Evolutionary conservation across 1,140 invertebrate species (phyloP), one percentile per base, ranked within the genome.

Genomic region (Nasonia giraulti): DNA sequence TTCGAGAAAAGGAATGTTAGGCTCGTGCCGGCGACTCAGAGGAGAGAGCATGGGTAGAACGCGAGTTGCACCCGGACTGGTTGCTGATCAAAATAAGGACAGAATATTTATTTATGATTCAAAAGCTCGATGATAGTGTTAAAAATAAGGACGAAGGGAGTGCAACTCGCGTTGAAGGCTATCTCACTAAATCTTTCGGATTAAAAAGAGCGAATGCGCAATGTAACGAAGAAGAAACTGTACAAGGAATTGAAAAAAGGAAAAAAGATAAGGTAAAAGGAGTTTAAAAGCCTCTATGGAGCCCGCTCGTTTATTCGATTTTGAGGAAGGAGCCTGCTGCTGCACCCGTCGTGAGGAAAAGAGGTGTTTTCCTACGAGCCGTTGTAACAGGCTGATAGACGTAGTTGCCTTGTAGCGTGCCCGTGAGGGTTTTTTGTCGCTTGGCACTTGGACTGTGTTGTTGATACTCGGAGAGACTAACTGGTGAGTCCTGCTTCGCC

Each of bases 381-480:
- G 90, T 90, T 14, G 90, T 81, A 12, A 93, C 91, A 7, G 91
- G 90, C 80, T 93, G 92, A 84, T 93, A 93, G 0, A 93, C 89
- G 66, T 93, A 94, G 86, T 93, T 93, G 5, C 90, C 91, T 82
- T 93, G 92, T 55, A 93, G 87, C 0, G 90, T 89, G 20, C 90
- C 87, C 4, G 89, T 88, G 5, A 92, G 80, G 0, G 91, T 91
- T 68, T 93, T 93, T 80, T 92, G 92, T 31, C 91, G 89, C 79
- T 93, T 93, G 0, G 88, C 85, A 73, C 85, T 87, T 1, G 91
- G 88, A 74, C 88, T 89, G 0, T 91, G 73, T 1, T 78, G 44
- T n/a, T 93, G 90, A 76, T 92, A 93, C 11, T 90, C 90, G 47
- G 88, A 91, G 4, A 88, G 84, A 17, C 89, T 77, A 0, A 90